Base-by-base conservation (phyloP, 2,113 vertebrate genomes). In the Prionailurus bengalensis region DNA sequence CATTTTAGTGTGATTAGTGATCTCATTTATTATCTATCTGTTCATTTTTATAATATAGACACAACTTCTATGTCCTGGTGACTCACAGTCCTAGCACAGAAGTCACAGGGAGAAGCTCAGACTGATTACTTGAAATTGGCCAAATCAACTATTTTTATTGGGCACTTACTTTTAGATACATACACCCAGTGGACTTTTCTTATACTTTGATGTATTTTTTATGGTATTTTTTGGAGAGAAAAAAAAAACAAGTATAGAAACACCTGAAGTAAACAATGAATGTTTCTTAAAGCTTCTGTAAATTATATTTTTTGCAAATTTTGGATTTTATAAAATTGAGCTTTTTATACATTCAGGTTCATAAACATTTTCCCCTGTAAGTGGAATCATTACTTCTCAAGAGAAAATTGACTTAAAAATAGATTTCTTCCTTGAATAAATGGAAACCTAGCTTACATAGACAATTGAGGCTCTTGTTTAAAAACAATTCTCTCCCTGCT, bases 391-490 rank as follows among this genome's bases (percentile, higher is more conserved):
- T 91, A 31, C 23, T 94, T 78, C 94, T 88, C 58, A 84, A 96
- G 51, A 80, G 58, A 94, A 96, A 89, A 39, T 96, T 85, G 19
- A 85, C 91, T 92, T 85, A 90, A 95, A 97, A 82, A 61, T 87
- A 66, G 61, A 39, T 65, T 63, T 89, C 5, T 68, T 27, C 15
- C 23, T 76, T 78, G 11, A 92, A 21, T 66, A 83, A 90, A 74
- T 93, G 66, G 82, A 97, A 87, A 74, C 29, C 36, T 89, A 27
- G 19, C 55, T 79, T 89, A 65, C 29, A 74, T 81, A 92, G 87
- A 95, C 19, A 93, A 58, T 92, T 95, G 36, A 74, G 42, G 14
- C 70, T 96, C 51, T 80, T 90, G 14, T 94, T 97, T 87, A 68
- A 84, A 97, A 96, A 71, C 79, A 92, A 70, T 78, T 74, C 23